Evolutionary conservation across 2,888 invertebrate genomes (phyloP), one percentile per base, ranked within the genome.

Genomic region (Polia nebulosa): DNA sequence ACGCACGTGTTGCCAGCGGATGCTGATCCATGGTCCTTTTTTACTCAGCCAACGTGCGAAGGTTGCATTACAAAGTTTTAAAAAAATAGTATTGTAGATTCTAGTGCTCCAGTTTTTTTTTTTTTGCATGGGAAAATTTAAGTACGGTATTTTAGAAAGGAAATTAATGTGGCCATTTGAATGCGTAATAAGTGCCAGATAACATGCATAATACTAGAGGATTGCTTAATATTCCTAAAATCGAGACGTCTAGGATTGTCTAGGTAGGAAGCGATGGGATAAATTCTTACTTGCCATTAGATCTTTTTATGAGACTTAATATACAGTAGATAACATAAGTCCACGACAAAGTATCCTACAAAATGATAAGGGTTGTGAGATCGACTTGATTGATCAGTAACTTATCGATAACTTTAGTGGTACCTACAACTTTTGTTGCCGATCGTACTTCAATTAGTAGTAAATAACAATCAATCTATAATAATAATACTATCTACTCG

Each of bases 1-100:
- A 90, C 91, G 88, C 91, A 86, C 80, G 82, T 88, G 87, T 82
- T 83, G 74, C 77, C 76, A 82, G 75, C 87, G 83, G 85, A 87
- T 85, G 84, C 79, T 78, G 85, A 87, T 86, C 70, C 78, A 86
- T 88, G 78, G 64, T 81, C 79, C 80, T 85, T 88, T 87, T 88
- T 85, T 82, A 83, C 80, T 53, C 49, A 71, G 25, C 57, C 58
- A 59, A 72, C 76, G 62, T 71, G 76, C 45, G 76, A 82, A 81
- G 81, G 71, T 66, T 75, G 61, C 17, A 41, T 36, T 49, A 55
- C 15, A 58, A 53, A 36, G 22, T 27, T 45, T 6, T 39, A 52
- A 66, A 56, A 51, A 56, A 32, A 45, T 67, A 56, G 25, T 49
- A 39, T 34, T 57, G 27, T 59, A 22, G n/a, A 55, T 49, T 51